Evolutionary conservation across 1,140 invertebrate species (phyloP).

Genomic region (Thaumatotibia leucotreta): DNA sequence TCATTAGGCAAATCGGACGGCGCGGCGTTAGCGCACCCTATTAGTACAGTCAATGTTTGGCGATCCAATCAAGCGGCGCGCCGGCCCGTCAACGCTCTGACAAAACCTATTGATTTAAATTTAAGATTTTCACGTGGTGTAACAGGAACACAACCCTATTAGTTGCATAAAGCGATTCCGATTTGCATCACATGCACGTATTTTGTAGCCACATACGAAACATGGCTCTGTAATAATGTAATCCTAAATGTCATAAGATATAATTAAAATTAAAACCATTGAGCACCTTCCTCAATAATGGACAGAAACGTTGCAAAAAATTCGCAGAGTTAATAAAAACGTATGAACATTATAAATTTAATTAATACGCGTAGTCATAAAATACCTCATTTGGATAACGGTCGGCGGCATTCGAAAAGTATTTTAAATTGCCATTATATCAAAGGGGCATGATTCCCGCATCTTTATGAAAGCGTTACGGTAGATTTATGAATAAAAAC

Average conservation of each 20-base stretch:
- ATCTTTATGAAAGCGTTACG: slow-evolving; percentile 71
- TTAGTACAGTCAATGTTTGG: slow-evolving; percentile 70
- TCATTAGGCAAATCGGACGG: slow-evolving; percentile 71
- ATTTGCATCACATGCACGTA: not conserved
- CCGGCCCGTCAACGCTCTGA: slow-evolving; percentile 35
- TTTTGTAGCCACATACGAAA: not conserved
- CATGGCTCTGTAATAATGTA: not conserved
- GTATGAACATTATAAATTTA: not conserved
- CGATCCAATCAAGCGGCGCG: slow-evolving; percentile 46
- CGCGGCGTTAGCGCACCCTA: slow-evolving; percentile 60
- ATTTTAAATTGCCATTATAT: slow-evolving; percentile 44
- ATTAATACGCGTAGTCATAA: not conserved
- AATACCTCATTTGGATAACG: slow-evolving; percentile 8
- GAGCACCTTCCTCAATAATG: not conserved
- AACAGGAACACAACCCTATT: not conserved
- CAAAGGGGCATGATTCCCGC: slow-evolving; percentile 56
- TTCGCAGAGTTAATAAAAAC: slow-evolving; percentile 6
- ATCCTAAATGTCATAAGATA: not conserved
- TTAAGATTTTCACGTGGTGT: not conserved
- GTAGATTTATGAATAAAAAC: slow-evolving; percentile 75
- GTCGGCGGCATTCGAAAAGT: slow-evolving; percentile 22
- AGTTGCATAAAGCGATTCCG: not conserved
- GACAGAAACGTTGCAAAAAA: not conserved
- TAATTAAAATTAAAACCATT: not conserved
- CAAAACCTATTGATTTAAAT: slow-evolving; percentile 12